phyloP scores from a whole-genome alignment of 1,140 invertebrate genomes.

The Eriocheir sinensis region DNA sequence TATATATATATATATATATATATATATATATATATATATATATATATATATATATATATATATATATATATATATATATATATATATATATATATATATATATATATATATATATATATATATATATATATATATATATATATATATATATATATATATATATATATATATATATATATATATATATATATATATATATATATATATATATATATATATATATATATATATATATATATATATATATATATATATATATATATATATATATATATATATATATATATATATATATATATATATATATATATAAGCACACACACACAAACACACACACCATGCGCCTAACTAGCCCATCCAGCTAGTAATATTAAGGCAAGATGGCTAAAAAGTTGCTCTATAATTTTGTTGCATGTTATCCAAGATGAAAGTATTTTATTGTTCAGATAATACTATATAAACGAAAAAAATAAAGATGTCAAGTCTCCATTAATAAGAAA shows the following conservation, averaged over 20 bases:
- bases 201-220: constrained; percentile 17
- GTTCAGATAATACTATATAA: not conserved
- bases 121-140: constrained; percentile 60
- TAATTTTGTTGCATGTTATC: constrained; percentile 12
- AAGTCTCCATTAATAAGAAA: not conserved
- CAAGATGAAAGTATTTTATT: not conserved
- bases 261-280: not conserved
- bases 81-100: too few relatives aligned
- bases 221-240: not conserved
- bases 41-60: too few relatives aligned
- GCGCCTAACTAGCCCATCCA: too few relatives aligned
- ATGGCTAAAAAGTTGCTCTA: constrained; percentile 5
- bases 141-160: constrained; percentile 20
- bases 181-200: constrained; percentile 20
- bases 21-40: too few relatives aligned
- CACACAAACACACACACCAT: too few relatives aligned
- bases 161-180: constrained; percentile 7
- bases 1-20: constrained; percentile 60
- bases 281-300: too few relatives aligned
- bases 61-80: too few relatives aligned
- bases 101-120: too few relatives aligned
- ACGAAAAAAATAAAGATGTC: not conserved
- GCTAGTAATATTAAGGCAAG: too few relatives aligned
- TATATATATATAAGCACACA: too few relatives aligned
- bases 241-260: not conserved